Conservation (phyloP, 2,888 invertebrate species). For the Kryphioiulus occultus region DNA sequence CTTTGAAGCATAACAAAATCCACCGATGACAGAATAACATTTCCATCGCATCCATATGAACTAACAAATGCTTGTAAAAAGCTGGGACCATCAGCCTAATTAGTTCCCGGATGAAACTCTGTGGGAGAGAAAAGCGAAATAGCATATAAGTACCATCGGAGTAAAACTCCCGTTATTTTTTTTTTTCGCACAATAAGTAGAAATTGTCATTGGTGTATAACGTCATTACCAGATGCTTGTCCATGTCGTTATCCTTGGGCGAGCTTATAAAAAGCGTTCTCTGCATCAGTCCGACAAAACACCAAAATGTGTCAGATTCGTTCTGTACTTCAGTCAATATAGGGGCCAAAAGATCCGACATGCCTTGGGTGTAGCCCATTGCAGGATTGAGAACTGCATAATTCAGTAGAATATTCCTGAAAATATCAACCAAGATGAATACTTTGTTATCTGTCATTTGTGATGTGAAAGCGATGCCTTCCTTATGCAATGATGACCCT, state of each 20-base stretch:
- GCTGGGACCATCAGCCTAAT: constrained; percentile 89
- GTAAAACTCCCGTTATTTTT: too few relatives aligned
- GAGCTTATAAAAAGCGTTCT: constrained; percentile 93
- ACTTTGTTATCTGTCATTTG: constrained; percentile 58
- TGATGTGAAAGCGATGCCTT: too few relatives aligned
- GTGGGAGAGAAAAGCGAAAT: constrained; percentile 53
- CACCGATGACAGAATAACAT: constrained; percentile 93
- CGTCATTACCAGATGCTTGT: constrained; percentile 82
- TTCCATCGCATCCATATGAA: constrained; percentile 86
- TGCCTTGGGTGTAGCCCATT: constrained; percentile 90
- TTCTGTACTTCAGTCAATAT: constrained; percentile 86
- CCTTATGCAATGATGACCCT: too few relatives aligned
- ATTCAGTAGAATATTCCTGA: constrained; percentile 84
- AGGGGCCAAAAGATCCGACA: constrained; percentile 96
- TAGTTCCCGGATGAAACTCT: constrained; percentile 84
- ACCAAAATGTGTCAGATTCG: constrained; percentile 98
- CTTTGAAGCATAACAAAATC: constrained; percentile 78
- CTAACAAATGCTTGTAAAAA: constrained; percentile 84
- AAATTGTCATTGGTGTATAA: too few relatives aligned
- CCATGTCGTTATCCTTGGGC: constrained; percentile 94
- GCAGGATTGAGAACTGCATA: constrained; percentile 85
- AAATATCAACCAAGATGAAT: constrained; percentile 54
- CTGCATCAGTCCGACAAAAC: constrained; percentile 98
- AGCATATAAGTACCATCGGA: not conserved
- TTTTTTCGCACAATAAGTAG: too few relatives aligned